Base-by-base conservation (phyloP, 2,797 vertebrate species). In the Merluccius polli region DNA sequence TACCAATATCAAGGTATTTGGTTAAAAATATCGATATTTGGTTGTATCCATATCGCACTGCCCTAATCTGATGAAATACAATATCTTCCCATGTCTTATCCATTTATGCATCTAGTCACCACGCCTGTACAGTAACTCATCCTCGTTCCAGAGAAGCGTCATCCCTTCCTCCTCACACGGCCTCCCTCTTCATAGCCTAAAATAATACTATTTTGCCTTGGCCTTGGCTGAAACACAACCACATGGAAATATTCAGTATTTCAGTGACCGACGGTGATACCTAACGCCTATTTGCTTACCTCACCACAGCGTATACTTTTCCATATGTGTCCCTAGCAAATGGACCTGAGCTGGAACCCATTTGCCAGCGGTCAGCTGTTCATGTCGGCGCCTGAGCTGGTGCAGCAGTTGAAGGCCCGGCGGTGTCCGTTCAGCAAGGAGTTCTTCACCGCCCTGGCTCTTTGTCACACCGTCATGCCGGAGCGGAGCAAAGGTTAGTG, bases 381-480 rank as follows among this genome's bases (percentile, higher is more conserved):
- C 7, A 95, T 95, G 73, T 91, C 82, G 0, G 93, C 95, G 0
- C 65, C 76, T 0, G 48, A 1, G 0, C 93, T 98, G 32, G 84
- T 96, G 82, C 84, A 90, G 36, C 83, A 75, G 0, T 88, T 96
- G 52, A 75, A 31, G 21, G 67, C 0, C 38, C 83, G 89, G 29
- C 30, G 35, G 0, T 93, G 95, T 83, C 77, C 83, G 0, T 7
- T 84, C 27, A 92, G 89, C 83, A 89, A 71, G 30, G 94, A 97
- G 84, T 98, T 98, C 91, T 90, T 98, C 88, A 91, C 90, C 0
- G 90, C 96, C 1, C 89, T 99, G 81, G 93, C 96, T 52, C 80
- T 99, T 44, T 99, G 98, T 83, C 97, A 98, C 91, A 98, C 96
- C 0, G 96, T 98, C 80, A 96, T 96, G 95, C 93, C 92, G 10